Percentiles rank a stretch among this genome's conserved stretches.
Evolutionary conservation across 64 coral and sea anemone species (phyloP).

Genomic region (Pocillopora damicornis): DNA sequence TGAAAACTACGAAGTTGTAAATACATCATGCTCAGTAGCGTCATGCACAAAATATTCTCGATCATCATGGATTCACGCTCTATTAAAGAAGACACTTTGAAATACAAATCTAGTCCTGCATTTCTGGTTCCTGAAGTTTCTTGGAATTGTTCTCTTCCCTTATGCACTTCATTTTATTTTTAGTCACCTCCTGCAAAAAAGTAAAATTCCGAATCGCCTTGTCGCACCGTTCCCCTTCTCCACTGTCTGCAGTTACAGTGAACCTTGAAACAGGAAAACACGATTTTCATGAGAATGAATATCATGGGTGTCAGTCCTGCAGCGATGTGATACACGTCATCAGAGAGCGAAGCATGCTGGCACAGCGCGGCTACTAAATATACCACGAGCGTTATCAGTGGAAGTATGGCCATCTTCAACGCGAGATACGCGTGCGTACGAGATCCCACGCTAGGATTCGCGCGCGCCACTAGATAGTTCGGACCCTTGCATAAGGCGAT

Average conservation of each 20-base stretch:
- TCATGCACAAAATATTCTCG: no score
- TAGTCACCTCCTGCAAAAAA: neutral
- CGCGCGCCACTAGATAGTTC: slow-evolving; percentile 39
- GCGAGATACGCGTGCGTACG: slow-evolving; percentile 79
- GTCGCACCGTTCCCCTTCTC: neutral
- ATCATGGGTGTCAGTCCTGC: slow-evolving; percentile 76
- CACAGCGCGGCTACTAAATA: slow-evolving; percentile 47
- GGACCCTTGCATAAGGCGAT: slow-evolving; percentile 70
- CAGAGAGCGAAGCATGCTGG: slow-evolving; percentile 25
- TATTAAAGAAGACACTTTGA: no score
- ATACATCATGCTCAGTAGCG: no score
- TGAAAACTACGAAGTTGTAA: no score
- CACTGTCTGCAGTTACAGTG: neutral
- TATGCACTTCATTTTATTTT: neutral
- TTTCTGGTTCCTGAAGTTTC: neutral
- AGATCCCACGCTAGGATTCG: slow-evolving; percentile 57
- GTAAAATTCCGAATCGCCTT: slow-evolving; percentile 9
- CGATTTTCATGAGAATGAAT: slow-evolving; percentile 80
- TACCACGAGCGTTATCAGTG: slow-evolving; percentile 60
- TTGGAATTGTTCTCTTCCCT: neutral
- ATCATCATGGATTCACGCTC: no score
- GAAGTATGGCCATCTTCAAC: slow-evolving; percentile 72
- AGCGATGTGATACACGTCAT: slow-evolving; percentile 65
- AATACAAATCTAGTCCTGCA: no score
- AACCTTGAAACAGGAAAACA: slow-evolving; percentile 9